These are phyloP conservation scores for Drosophila colorata DNA, from an alignment of 2,888 invertebrate species.

Conservation along the genomic window DNA sequence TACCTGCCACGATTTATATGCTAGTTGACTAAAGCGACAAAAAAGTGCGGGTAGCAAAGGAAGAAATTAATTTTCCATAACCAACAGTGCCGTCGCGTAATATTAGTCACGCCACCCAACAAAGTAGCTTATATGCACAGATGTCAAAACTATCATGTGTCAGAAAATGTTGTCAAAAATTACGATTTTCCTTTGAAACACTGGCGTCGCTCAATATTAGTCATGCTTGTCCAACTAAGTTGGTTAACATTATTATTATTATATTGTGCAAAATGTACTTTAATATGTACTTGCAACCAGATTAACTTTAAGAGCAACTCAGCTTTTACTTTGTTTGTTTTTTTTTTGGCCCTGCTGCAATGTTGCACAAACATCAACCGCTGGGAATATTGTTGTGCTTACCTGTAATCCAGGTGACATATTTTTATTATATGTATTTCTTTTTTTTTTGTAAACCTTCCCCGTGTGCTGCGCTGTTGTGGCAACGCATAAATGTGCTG, in stretches of 20 bases:
- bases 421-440: constrained; percentile 11
- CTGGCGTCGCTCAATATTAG: background rate
- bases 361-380: constrained; percentile 24
- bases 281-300: background rate
- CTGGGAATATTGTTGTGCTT: constrained; percentile 30
- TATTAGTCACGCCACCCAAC: background rate
- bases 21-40: constrained; percentile 50
- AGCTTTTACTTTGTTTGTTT: background rate
- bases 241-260: too few species aligned
- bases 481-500: constrained; percentile 38
- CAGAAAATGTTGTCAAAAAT: background rate
- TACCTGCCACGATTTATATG: constrained; percentile 78
- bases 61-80: constrained; percentile 46
- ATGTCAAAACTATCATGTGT: too few species aligned
- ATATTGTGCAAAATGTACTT: too few species aligned
- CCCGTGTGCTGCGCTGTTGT: constrained; percentile 3
- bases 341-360: background rate
- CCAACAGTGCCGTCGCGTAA: constrained; percentile 22
- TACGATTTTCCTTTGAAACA: too few species aligned
- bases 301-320: background rate
- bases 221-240: too few species aligned
- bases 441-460: background rate
- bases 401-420: constrained; percentile 40
- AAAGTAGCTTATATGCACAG: background rate
- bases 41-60: constrained; percentile 18